Percentiles rank a stretch among this genome's conserved stretches.
phyloP scores from a whole-genome alignment of 1,140 invertebrate species.

The Hesperophylax magnus region DNA sequence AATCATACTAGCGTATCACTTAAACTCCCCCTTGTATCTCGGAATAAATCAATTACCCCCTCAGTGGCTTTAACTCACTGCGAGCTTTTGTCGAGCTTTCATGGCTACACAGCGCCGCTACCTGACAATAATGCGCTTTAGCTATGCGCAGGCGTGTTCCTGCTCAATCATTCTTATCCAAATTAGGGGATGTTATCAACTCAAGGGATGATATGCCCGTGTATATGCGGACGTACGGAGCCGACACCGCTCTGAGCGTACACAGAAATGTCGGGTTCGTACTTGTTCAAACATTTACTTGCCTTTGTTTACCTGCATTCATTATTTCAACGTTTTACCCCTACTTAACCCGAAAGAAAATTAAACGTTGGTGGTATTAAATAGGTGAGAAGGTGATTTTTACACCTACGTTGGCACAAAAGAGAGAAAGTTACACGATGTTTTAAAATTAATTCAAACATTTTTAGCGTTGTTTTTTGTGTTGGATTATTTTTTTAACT shows the following conservation, averaged over 20 bases:
- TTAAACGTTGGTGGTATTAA: no score
- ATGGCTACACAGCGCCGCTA: neutral
- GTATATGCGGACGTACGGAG: constrained; percentile 38
- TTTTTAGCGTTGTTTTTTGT: no score
- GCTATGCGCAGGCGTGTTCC: constrained; percentile 53
- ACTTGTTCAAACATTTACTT: constrained; percentile 17
- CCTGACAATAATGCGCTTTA: constrained; percentile 45
- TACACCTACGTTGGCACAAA: no score
- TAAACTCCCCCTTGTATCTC: neutral
- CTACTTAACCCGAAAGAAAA: no score
- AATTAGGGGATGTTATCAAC: constrained; percentile 51
- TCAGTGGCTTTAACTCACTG: neutral
- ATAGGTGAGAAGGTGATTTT: no score
- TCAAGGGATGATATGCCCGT: constrained; percentile 43
- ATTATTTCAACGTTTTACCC: neutral
- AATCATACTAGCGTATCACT: no score
- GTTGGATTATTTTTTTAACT: no score
- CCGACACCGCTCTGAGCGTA: no score
- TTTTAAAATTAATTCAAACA: no score
- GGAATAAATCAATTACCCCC: constrained; percentile 29
- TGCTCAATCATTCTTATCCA: constrained; percentile 56
- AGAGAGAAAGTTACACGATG: no score
- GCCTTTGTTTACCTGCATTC: neutral
- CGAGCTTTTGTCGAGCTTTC: constrained; percentile 21
- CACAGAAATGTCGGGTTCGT: neutral